Conservation (phyloP, 2,113 vertebrate species). For the Pontoporia blainvillei region DNA sequence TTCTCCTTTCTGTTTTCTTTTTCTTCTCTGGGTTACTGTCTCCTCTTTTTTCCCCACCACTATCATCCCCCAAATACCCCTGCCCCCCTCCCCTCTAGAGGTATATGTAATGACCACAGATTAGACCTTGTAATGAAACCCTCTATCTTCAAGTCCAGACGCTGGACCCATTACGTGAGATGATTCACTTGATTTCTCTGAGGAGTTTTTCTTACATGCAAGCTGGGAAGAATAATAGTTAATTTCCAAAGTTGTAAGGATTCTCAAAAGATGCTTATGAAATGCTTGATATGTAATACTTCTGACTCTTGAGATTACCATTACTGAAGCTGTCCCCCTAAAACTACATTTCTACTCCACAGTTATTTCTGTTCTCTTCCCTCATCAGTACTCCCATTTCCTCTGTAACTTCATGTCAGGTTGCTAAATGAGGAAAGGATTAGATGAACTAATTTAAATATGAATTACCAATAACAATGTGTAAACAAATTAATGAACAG, state of each 20-base stretch:
- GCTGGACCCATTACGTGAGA: background rate
- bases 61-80: background rate
- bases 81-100: background rate
- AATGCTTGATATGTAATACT: background rate
- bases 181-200: background rate
- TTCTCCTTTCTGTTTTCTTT: background rate
- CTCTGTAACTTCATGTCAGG: background rate
- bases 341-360: background rate
- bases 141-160: background rate
- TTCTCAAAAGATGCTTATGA: background rate
- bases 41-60: background rate
- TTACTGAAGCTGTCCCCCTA: background rate
- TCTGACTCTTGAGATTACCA: background rate
- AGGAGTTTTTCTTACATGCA: background rate
- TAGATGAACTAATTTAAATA: background rate
- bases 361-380: background rate
- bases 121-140: background rate
- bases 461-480: background rate
- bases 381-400: background rate
- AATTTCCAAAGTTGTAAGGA: background rate
- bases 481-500: background rate
- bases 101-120: background rate
- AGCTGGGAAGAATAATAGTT: background rate
- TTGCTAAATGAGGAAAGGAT: background rate
- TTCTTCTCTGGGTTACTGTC: background rate